Evolutionary conservation across 2,113 vertebrate species (phyloP), one percentile per base, ranked within the genome.

Genomic region (Vulpes vulpes): DNA sequence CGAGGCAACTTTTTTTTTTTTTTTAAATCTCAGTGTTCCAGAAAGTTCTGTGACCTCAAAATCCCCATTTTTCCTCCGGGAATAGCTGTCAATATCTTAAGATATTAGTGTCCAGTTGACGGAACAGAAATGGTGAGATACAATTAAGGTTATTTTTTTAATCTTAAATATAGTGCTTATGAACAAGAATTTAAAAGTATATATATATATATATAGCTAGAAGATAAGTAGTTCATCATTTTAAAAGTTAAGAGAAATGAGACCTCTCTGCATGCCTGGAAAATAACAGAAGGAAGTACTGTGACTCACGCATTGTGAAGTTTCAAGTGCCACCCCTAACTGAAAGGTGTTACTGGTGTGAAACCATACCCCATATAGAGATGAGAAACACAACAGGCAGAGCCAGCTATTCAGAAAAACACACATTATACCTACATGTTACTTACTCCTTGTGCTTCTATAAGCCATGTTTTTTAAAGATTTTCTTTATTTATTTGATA

Each of bases 1-100:
- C 15, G 65, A 85, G 95, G 69, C 49, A 71, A 71, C 3, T n/a
- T 27, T 74, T 83, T 91, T 53, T 81, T 27, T 74, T 83, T 91
- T 53, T 81, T n/a, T n/a, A 82, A 67, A 94, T 55, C 38, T 67
- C 35, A 25, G 57, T 79, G 67, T 92, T 91, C 43, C 38, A 76
- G 67, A 95, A 19, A 57, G 15, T 87, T 67, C 81, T 62, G 19
- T 59, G n/a, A 91, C 69, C 35, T 96, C 35, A 91, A 88, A 97
- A 89, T 27, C 35, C 35, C 43, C 32, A 32, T 64, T 88, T 38
- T 14, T 38, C 8, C 25, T 17, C 16, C 82, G 71, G 23, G 60
- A 93, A 35, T 38, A 91, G 35, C 35, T 67, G 43, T 62, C 88
- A 76, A 43, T 69, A 81, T 74, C 49, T 89, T 94, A n/a, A 92